A percentile compares a stretch with the other conserved stretches of the same genome.
These are phyloP conservation scores for Plecturocebus donacophilus DNA, from an alignment of 2,113 vertebrate genomes.

Conservation along the genomic window DNA sequence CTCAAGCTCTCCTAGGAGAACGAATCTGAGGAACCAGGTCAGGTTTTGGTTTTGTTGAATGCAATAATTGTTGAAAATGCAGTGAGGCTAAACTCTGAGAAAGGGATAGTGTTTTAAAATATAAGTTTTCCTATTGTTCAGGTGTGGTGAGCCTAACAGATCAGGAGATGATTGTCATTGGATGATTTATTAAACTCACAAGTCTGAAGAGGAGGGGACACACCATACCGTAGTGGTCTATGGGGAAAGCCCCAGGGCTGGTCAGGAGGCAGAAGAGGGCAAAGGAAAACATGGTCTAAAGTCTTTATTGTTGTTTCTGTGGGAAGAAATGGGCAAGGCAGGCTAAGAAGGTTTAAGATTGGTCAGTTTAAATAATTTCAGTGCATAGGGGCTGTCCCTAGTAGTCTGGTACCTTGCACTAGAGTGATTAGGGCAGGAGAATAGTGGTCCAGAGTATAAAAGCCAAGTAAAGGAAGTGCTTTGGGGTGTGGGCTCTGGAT, in stretches of 20 bases:
- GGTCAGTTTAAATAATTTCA: not conserved
- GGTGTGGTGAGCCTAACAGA: rapidly evolving
- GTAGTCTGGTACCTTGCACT: not conserved
- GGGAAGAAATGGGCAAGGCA: not conserved
- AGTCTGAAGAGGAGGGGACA: not conserved
- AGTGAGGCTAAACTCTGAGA: not conserved
- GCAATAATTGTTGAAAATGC: not conserved
- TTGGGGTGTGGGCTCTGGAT: rapidly evolving
- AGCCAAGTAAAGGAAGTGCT: not conserved
- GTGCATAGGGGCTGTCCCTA: not conserved
- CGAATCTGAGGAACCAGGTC: not conserved
- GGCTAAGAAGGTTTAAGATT: not conserved
- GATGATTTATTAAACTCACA: rapidly evolving
- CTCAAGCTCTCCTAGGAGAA: not conserved
- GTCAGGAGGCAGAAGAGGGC: rapidly evolving
- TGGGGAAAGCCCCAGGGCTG: rapidly evolving
- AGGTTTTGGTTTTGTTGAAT: not conserved
- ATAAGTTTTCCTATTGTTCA: not conserved
- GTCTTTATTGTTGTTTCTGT: not conserved
- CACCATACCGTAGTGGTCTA: rapidly evolving
- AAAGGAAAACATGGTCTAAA: no score
- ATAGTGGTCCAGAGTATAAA: not conserved
- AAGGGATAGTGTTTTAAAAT: not conserved
- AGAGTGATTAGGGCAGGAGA: not conserved
- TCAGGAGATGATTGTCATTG: not conserved